Evolutionary conservation across 2,888 invertebrate species (phyloP), one percentile per base, ranked within the genome.

Genomic region (Galeruca laticollis): DNA sequence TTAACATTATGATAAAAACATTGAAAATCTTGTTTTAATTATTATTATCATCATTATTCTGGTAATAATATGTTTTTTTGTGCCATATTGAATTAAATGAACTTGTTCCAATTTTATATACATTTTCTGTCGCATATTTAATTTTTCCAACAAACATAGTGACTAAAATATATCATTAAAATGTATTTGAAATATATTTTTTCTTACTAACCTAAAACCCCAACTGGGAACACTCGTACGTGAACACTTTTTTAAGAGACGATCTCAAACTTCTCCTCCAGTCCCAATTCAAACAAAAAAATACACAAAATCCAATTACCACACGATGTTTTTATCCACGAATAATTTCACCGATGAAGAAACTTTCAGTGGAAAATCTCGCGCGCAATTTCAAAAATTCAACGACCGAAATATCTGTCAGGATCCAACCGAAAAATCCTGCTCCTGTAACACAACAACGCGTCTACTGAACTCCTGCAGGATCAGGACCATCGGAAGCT

Each of bases 401-500:
- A 51, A 63, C 68, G 73, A 64, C 15, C 56, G 31, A 33, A 18
- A 15, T 33, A 57, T 56, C 56, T 64, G 52, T 60, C 72, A 68
- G 69, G 65, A 69, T 60, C 54, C 47, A 26, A 63, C 47, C 63
- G 61, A 60, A 61, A 63, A 60, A 51, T 60, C 60, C 63, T 69
- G 47, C 72, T 70, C 73, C 76, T 75, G 75, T 76, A 77, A 76
- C 77, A 75, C 78, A 79, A 80, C 81, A 82, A 81, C 65, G 65
- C 57, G 57, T 65, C 57, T 65, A 65, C 65, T 65, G 49, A 65
- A 65, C 65, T 65, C 54, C 75, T 76, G 75, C 75, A 78, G 79
- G 77, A 78, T 78, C 80, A 76, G 78, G 76, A 80, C 79, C 80
- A 78, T 80, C 80, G 79, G 81, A 77, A 75, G 77, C 79, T 78